These are phyloP conservation scores for Anguilla anguilla DNA, from an alignment of 2,797 vertebrate genomes.

Conservation along the genomic window DNA sequence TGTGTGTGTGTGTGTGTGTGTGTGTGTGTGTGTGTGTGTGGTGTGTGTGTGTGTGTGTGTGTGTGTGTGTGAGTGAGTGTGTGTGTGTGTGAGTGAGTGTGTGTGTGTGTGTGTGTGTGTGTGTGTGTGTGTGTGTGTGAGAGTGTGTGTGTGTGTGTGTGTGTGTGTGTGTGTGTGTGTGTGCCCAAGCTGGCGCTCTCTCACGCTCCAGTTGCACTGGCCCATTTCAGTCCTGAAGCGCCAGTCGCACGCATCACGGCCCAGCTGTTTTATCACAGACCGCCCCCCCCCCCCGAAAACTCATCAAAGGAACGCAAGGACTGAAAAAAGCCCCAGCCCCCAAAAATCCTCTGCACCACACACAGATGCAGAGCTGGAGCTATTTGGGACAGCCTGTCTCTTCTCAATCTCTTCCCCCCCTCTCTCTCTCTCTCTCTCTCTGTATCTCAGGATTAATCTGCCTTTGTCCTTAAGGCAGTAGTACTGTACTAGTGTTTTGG, in stretches of 20 bases:
- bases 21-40: too few species aligned
- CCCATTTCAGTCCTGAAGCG: conserved; percentile 3
- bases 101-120: not conserved
- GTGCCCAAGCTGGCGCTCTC: not conserved
- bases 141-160: not conserved
- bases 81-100: too few species aligned
- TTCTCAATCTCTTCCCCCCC: not conserved
- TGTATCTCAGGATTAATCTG: not conserved
- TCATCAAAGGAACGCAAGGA: not conserved
- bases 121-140: not conserved
- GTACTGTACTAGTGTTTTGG: not conserved
- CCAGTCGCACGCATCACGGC: not conserved
- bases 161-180: conserved; percentile 4
- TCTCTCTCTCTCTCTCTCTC: not conserved
- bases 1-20: not conserved
- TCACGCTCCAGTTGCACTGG: conserved; percentile 8
- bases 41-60: not conserved
- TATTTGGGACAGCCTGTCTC: not conserved
- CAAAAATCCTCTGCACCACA: not conserved
- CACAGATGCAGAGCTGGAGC: not conserved
- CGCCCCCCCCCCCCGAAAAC: not conserved
- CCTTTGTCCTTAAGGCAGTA: not conserved
- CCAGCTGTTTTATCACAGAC: not conserved
- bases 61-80: not conserved
- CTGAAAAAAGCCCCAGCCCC: not conserved